These are phyloP conservation scores for Premnoplex brunnescens DNA, from an alignment of 2,797 vertebrate genomes.

Conservation along the genomic window DNA sequence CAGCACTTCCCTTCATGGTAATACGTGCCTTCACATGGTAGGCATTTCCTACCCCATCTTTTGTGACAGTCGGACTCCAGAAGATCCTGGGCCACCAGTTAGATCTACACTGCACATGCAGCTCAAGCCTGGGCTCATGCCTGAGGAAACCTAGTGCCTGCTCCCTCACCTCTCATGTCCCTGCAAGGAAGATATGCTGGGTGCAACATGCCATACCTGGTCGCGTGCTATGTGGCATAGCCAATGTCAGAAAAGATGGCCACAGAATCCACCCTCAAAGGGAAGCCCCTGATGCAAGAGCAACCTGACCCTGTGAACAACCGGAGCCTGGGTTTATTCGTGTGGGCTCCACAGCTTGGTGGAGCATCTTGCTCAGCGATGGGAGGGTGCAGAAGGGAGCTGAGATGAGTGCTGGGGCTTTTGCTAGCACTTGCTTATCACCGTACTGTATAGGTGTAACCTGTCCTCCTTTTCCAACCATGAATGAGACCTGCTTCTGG, in stretches of 20 bases:
- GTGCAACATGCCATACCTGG: background rate
- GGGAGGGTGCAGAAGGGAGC: background rate
- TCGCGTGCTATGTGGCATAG: background rate
- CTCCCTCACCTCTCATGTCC: background rate
- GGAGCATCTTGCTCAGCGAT: background rate
- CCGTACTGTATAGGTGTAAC: background rate
- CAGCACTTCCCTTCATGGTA: background rate
- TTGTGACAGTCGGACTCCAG: background rate
- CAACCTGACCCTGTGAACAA: background rate
- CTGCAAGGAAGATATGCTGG: background rate
- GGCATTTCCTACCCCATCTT: background rate
- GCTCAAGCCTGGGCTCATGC: background rate
- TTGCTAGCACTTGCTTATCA: background rate
- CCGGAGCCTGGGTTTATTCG: background rate
- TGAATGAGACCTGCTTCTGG: background rate
- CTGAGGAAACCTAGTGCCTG: background rate
- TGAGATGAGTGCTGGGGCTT: background rate
- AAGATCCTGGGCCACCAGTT: fast-evolving
- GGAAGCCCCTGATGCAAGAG: background rate
- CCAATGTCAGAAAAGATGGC: background rate
- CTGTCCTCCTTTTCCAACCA: background rate
- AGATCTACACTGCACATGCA: background rate
- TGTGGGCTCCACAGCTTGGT: background rate
- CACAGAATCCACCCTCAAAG: background rate
- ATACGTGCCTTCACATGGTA: background rate